A percentile compares a stretch with the other conserved stretches of the same genome.
These are phyloP conservation scores for Andrena minutula DNA, from an alignment of 2,888 invertebrate species.

Conservation along the genomic window DNA sequence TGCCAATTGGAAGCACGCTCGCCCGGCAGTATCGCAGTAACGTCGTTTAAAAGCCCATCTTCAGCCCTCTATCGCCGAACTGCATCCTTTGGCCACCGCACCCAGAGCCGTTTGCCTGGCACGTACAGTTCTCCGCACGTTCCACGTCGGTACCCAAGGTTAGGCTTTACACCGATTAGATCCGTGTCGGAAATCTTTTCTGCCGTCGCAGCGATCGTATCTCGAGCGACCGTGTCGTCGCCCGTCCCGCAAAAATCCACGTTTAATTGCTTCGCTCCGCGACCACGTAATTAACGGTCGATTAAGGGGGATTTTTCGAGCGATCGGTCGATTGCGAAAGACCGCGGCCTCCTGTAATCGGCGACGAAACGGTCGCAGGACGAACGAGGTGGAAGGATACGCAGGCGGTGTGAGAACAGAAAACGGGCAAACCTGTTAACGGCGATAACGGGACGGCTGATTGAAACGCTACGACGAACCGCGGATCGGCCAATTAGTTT, in stretches of 20 bases:
- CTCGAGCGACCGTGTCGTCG: neutral
- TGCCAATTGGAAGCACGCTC: slow-evolving; percentile 16
- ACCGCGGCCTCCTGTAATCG: slow-evolving; percentile 5
- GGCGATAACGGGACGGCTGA: slow-evolving; percentile 69
- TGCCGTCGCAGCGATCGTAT: neutral
- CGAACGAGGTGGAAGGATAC: slow-evolving; percentile 20
- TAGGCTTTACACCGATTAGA: neutral
- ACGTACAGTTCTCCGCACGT: no score
- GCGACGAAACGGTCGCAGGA: slow-evolving; percentile 2
- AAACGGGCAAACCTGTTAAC: slow-evolving; percentile 60
- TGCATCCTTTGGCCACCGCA: neutral
- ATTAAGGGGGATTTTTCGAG: slow-evolving; percentile 7
- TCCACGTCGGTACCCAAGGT: neutral
- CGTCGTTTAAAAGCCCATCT: neutral
- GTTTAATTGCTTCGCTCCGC: neutral
- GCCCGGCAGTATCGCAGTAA: neutral
- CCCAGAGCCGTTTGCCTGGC: no score
- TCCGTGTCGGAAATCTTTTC: neutral
- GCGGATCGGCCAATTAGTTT: slow-evolving; percentile 69
- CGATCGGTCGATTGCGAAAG: neutral
- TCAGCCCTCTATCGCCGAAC: neutral
- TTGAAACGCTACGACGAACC: slow-evolving; percentile 64
- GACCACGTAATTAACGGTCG: slow-evolving; percentile 29
- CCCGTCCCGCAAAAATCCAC: neutral
- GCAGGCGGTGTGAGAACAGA: slow-evolving; percentile 56